phyloP scores from a whole-genome alignment of 2,888 invertebrate species.

The Saturnia japonica region DNA sequence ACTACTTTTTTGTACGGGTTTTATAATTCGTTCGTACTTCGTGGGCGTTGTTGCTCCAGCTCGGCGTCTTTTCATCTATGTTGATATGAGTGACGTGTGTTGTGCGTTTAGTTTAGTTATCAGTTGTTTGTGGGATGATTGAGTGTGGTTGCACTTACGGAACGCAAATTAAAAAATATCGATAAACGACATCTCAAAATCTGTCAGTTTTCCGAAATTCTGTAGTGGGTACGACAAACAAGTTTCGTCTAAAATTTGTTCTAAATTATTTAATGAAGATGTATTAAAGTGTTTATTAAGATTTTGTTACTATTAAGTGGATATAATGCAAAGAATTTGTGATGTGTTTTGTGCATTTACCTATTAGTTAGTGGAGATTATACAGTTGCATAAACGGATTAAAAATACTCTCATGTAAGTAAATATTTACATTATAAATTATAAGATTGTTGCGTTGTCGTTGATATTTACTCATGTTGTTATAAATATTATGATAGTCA shows the following conservation, averaged over 20 bases:
- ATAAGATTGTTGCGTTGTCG: slow-evolving; percentile 28
- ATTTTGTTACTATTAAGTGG: slow-evolving; percentile 53
- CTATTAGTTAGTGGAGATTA: slow-evolving; percentile 59
- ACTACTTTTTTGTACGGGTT: slow-evolving; percentile 29
- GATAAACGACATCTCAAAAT: slow-evolving; percentile 68
- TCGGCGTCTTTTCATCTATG: slow-evolving; percentile 32
- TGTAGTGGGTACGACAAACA: slow-evolving; percentile 44
- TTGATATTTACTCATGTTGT: slow-evolving; percentile 9
- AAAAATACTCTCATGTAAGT: slow-evolving; percentile 73
- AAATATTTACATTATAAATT: slow-evolving; percentile 63
- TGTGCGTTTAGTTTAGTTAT: slow-evolving; percentile 51
- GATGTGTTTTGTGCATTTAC: slow-evolving; percentile 66
- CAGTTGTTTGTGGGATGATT: slow-evolving; percentile 54
- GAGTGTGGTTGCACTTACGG: slow-evolving; percentile 60
- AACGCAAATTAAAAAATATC: slow-evolving; percentile 54
- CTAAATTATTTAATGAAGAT: slow-evolving; percentile 39
- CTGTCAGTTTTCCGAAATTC: slow-evolving; percentile 64
- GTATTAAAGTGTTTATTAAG: slow-evolving; percentile 52
- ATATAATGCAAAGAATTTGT: slow-evolving; percentile 70
- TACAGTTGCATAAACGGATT: slow-evolving; percentile 63
- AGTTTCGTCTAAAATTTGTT: slow-evolving; percentile 51
- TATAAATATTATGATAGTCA: slow-evolving; percentile 9
- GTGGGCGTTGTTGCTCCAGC: slow-evolving; percentile 42
- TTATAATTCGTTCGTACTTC: slow-evolving; percentile 29
- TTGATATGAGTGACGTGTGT: slow-evolving; percentile 12